Evolutionary conservation across 2,888 invertebrate species (phyloP).

Genomic region (Cataglyphis livida): DNA sequence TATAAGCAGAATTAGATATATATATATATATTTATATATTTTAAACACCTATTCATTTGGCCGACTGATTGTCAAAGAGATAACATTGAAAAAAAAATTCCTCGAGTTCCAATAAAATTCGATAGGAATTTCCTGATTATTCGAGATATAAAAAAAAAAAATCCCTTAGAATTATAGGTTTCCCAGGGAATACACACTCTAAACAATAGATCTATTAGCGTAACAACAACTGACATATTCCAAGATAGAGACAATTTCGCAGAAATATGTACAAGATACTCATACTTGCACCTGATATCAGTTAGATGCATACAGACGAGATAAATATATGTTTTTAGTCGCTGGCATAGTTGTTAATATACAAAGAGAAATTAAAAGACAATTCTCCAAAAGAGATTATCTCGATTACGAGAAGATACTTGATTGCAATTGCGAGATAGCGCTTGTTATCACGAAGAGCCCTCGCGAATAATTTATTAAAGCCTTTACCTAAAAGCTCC

Average conservation of each 20-base stretch:
- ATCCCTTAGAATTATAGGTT: too few species aligned
- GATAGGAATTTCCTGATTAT: too few species aligned
- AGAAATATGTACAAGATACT: neutral
- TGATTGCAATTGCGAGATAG: neutral
- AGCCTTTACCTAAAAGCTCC: constrained; percentile 82
- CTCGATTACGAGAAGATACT: neutral
- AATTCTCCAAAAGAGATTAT: neutral
- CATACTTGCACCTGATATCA: neutral
- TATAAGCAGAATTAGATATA: too few species aligned
- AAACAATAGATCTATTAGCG: neutral
- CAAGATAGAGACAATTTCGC: neutral
- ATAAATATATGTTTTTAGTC: neutral
- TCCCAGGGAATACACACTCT: too few species aligned
- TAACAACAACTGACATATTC: neutral
- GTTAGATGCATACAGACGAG: neutral
- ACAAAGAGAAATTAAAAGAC: neutral
- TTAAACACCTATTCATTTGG: too few species aligned
- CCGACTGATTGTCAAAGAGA: too few species aligned
- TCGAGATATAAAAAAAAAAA: too few species aligned
- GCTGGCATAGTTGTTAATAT: neutral
- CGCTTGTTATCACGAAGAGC: neutral
- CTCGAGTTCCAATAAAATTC: too few species aligned
- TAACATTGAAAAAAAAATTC: too few species aligned
- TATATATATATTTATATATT: too few species aligned
- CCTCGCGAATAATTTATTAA: neutral